Evolutionary conservation across 1,140 invertebrate species (phyloP).

Genomic region (Zeugodacus cucurbitae): DNA sequence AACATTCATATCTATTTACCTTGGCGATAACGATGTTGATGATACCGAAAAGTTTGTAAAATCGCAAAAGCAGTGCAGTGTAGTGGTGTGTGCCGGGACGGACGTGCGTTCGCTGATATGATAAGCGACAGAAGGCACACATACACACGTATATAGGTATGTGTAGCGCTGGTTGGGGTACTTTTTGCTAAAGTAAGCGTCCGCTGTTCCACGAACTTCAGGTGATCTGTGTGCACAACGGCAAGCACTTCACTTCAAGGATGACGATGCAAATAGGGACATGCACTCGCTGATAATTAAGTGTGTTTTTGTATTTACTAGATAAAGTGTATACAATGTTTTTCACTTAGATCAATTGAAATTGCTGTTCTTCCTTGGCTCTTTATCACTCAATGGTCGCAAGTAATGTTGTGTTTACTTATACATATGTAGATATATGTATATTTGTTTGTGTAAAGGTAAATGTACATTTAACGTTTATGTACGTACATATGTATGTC

Average conservation of each 20-base stretch:
- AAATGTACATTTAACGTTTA: no score
- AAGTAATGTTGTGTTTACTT: not conserved
- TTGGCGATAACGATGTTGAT: not conserved
- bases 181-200: not conserved
- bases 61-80: not conserved
- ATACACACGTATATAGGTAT: not conserved
- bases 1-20: not conserved
- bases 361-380: not conserved
- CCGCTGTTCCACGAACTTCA: not conserved
- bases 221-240: not conserved
- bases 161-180: not conserved
- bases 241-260: not conserved
- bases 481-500: not conserved
- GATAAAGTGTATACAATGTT: not conserved
- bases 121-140: not conserved
- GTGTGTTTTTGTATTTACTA: not conserved
- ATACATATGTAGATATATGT: not conserved
- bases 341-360: not conserved
- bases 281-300: not conserved
- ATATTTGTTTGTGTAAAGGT: not conserved
- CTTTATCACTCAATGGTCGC: not conserved
- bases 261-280: not conserved
- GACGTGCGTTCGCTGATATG: not conserved
- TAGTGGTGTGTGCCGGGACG: no score
- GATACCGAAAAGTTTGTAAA: not conserved